Base-by-base conservation (phyloP, 2,888 invertebrate genomes). In the Drosophila anomalipes region DNA sequence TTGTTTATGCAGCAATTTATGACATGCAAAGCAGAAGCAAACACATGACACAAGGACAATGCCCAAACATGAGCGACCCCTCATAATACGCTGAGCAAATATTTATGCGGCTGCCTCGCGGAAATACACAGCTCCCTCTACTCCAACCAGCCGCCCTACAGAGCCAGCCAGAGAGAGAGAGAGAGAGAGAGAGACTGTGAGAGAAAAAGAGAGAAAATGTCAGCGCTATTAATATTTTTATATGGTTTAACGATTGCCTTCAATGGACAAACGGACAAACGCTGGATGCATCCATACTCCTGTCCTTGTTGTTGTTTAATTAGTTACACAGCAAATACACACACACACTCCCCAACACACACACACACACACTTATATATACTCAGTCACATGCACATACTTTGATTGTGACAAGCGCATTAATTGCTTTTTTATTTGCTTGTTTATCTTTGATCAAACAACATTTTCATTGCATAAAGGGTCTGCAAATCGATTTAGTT, bases 1-100 rank as follows among this genome's bases (percentile, higher is more conserved):
- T 85, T 85, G 80, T 85, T 88, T 85, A 82, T 88, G 83, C 80
- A 85, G 81, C 89, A 85, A 85, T 85, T 85, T 85, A 82, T 88
- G 85, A 70, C 89, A 88, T 88, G 86, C 87, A 85, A 85, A 85
- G 72, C 84, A 74, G 77, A 67, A 70, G 72, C 84, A 83, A 83
- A 83, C 87, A 83, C 58, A 78, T 71, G 77, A 77, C 73, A 77
- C 70, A 81, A 77, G 81, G 81, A 83, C 81, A 77, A 69, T 73
- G 66, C 47, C 63, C 79, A 82, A 82, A 79, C 70, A 74, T 65
- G 76, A 54, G 19, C 71, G 70, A 77, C 68, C 67, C 79, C 59
- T 61, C 67, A 56, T 81, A 87, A 87, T 87, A 73, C 86, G 86
- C 64, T 63, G 39, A 62, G 70, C 80, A 85, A 85, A 85, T 85